Base-by-base conservation (phyloP, 2,888 invertebrate genomes). In the Heliconius aoede region DNA sequence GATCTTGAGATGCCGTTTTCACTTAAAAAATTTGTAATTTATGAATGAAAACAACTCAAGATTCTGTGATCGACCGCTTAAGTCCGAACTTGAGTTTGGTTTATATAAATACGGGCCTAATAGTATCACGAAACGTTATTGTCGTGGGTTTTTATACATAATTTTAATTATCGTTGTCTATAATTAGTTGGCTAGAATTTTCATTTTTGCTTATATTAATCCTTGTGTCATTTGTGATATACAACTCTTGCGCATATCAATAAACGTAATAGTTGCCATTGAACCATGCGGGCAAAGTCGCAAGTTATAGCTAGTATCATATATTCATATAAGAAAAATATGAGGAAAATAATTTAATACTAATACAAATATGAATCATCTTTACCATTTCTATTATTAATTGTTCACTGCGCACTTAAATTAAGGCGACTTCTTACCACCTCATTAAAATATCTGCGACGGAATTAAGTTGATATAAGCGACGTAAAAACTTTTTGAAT, bases 361-460 rank as follows among this genome's bases (percentile, higher is more conserved):
- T 3, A 55, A 55, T 55, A 55, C n/a, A 18, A 21, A 21, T 55
- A n/a, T 55, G 7, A n/a, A 55, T 9, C n/a, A 55, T 60, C 60
- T 55, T n/a, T 69, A 30, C 30, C 69, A n/a, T 8, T 32, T 69
- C 69, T n/a, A 15, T 24, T 11, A 24, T n/a, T 30, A n/a, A 69
- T 30, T 55, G 55, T 32, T 76, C 72, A n/a, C 15, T 64, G 71
- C 13, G 24, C n/a, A 24, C 30, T 72, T 32, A 69, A 80, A 82
- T 79, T 82, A 82, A 81, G 81, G 76, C 74, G 78, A 80, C 79
- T 81, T 81, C 58, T 71, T 78, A 79, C 75, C 77, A 75, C 75
- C 73, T 79, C 81, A 87, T 87, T 86, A 87, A 88, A 86, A 87
- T 87, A 80, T 82, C 82, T 86, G 73, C 64, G 64, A 73, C 71